These are phyloP conservation scores for Dastarcus helophoroides DNA, from an alignment of 2,888 invertebrate species.

Conservation along the genomic window DNA sequence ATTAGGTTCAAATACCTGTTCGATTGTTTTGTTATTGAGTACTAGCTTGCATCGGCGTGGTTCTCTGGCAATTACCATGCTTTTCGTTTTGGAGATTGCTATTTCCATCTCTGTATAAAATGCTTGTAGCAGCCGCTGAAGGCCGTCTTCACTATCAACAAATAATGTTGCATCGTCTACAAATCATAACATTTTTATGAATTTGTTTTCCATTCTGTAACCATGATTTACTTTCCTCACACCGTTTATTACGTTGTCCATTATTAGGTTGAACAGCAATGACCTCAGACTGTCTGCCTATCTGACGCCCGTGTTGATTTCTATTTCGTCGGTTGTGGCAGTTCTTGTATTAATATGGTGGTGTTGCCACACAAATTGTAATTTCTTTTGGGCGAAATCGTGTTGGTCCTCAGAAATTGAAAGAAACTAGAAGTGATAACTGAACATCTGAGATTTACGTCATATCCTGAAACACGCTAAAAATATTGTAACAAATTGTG, in stretches of 20 bases:
- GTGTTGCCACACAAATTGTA: too few species aligned
- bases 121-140: slow-evolving; percentile 5
- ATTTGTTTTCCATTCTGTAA: slow-evolving; percentile 3
- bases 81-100: slow-evolving; percentile 5
- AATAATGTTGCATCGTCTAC: slow-evolving; percentile 6
- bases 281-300: slow-evolving; percentile 4
- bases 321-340: too few species aligned
- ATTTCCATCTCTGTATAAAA: slow-evolving; percentile 7
- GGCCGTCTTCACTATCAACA: slow-evolving; percentile 6
- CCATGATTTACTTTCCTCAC: slow-evolving; percentile 3
- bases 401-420: too few species aligned
- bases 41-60: slow-evolving; percentile 12
- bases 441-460: too few species aligned
- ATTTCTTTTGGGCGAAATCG: too few species aligned
- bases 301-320: neutral
- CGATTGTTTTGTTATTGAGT: slow-evolving; percentile 9
- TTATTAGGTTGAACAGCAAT: slow-evolving; percentile 6
- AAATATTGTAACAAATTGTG: too few species aligned
- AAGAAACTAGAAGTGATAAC: too few species aligned
- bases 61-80: slow-evolving; percentile 4
- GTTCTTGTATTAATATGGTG: too few species aligned
- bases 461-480: too few species aligned
- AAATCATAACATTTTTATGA: slow-evolving; percentile 5
- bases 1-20: too few species aligned
- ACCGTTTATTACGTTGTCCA: slow-evolving; percentile 6